Evolutionary conservation across 92 coral and sea anemone species (phyloP).

Genomic region (Parazoanthus atlanticus): DNA sequence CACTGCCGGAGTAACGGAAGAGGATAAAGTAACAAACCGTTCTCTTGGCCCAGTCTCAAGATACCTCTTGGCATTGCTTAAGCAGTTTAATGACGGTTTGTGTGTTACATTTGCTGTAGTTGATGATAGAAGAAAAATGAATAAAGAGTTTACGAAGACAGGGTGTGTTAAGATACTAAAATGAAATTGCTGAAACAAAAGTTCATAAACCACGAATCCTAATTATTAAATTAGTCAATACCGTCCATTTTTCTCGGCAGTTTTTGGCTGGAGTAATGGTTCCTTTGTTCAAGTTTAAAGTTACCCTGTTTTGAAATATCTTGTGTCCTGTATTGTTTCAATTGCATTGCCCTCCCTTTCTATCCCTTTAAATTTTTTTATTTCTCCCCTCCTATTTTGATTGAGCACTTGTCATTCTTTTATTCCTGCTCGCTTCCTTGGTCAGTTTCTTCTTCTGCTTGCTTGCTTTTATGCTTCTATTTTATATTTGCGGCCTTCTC

Average conservation of each 20-base stretch:
- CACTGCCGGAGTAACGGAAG: constrained; percentile 91
- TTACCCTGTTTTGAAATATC: too few species aligned
- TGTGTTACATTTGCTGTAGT: background rate
- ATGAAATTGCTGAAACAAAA: background rate
- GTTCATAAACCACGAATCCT: background rate
- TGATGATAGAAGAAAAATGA: background rate
- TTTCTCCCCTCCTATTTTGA: background rate
- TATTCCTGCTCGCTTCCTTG: background rate
- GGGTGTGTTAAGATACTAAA: background rate
- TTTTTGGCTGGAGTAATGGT: background rate
- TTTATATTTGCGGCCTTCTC: background rate
- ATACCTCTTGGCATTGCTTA: constrained; percentile 56
- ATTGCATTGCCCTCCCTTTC: too few species aligned
- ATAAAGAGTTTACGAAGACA: background rate
- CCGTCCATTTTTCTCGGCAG: background rate
- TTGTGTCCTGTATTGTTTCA: background rate
- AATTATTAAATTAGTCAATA: too few species aligned
- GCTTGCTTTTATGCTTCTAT: background rate
- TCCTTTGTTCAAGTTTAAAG: too few species aligned
- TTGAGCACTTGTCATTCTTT: background rate
- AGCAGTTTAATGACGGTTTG: constrained; percentile 33
- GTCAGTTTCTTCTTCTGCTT: too few species aligned
- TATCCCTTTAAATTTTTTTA: too few species aligned
- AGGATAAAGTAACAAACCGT: constrained; percentile 77
- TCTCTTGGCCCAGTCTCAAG: constrained; percentile 67